A percentile compares a stretch with the other conserved stretches of the same genome.
These are phyloP conservation scores for Desmophyllum pertusum DNA, from an alignment of 92 coral and sea anemone species.

Conservation along the genomic window DNA sequence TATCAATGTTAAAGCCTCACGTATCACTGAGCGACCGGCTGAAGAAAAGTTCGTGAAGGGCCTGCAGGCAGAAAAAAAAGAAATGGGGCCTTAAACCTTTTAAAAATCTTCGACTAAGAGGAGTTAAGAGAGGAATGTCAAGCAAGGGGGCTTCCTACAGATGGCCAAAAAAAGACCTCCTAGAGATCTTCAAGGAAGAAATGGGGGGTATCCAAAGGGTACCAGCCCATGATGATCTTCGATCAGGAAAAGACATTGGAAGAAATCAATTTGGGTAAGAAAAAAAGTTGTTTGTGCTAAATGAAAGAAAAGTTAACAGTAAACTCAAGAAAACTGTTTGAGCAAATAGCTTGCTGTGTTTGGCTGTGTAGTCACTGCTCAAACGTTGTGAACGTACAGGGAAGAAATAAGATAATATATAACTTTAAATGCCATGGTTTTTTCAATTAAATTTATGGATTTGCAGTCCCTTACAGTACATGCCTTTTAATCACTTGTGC, in stretches of 20 bases:
- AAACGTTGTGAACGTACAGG: too few species aligned
- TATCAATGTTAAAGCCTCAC: slow-evolving; percentile 18
- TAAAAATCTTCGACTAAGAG: slow-evolving; percentile 36
- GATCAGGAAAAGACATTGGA: slow-evolving; percentile 2
- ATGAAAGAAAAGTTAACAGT: not conserved
- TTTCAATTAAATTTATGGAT: too few species aligned
- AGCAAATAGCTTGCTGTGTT: not conserved
- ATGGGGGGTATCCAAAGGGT: not conserved
- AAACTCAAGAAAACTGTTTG: not conserved
- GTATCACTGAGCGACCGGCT: slow-evolving; percentile 41
- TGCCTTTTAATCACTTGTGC: too few species aligned
- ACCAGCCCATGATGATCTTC: slow-evolving; percentile 10
- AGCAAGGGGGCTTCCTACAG: not conserved
- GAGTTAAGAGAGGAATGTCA: not conserved
- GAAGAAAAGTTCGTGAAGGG: slow-evolving; percentile 27
- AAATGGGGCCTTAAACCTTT: slow-evolving; percentile 52
- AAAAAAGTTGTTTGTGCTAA: not conserved
- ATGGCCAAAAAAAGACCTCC: slow-evolving; percentile 1
- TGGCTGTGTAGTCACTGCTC: not conserved
- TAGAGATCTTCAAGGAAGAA: not conserved
- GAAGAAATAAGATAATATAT: too few species aligned
- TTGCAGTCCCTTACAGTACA: too few species aligned
- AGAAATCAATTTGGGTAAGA: slow-evolving; percentile 8
- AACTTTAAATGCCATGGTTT: too few species aligned
- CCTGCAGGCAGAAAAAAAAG: slow-evolving; percentile 35